Conservation (phyloP, 2,888 invertebrate genomes). For the Agonopterix arenella region DNA sequence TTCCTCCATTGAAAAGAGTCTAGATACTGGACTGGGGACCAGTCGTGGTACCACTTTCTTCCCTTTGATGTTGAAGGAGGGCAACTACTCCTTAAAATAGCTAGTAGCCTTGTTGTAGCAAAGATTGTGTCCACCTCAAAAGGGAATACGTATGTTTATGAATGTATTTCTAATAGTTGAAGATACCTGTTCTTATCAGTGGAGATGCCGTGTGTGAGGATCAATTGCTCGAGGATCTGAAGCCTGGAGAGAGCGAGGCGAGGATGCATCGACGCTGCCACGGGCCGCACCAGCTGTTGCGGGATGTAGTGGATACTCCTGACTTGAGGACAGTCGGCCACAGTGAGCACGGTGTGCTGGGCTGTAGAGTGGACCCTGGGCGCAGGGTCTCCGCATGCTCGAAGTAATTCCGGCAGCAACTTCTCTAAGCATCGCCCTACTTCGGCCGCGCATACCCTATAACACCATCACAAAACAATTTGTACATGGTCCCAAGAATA, state of each 20-base stretch:
- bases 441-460: conserved; percentile 88
- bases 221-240: conserved; percentile 92
- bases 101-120: too few relatives aligned
- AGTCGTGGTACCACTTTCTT: too few relatives aligned
- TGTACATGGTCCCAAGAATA: too few relatives aligned
- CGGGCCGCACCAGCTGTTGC: conserved; percentile 87
- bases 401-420: conserved; percentile 87
- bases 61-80: too few relatives aligned
- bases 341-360: conserved; percentile 90
- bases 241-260: conserved; percentile 89
- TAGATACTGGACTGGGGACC: too few relatives aligned
- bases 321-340: conserved; percentile 89
- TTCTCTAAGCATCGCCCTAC: conserved; percentile 89
- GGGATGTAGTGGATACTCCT: conserved; percentile 89
- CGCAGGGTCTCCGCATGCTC: conserved; percentile 92
- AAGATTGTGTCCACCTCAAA: too few relatives aligned
- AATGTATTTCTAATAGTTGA: too few relatives aligned
- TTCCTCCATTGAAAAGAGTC: too few relatives aligned
- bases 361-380: conserved; percentile 91
- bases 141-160: too few relatives aligned
- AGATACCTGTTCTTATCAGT: conserved; percentile 92
- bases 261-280: conserved; percentile 91
- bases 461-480: not conserved
- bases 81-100: too few relatives aligned
- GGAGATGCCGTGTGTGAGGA: conserved; percentile 89